Evolutionary conservation across 2,797 vertebrate species (phyloP), one percentile per base, ranked within the genome.

Genomic region (Cephalopachus bancanus): DNA sequence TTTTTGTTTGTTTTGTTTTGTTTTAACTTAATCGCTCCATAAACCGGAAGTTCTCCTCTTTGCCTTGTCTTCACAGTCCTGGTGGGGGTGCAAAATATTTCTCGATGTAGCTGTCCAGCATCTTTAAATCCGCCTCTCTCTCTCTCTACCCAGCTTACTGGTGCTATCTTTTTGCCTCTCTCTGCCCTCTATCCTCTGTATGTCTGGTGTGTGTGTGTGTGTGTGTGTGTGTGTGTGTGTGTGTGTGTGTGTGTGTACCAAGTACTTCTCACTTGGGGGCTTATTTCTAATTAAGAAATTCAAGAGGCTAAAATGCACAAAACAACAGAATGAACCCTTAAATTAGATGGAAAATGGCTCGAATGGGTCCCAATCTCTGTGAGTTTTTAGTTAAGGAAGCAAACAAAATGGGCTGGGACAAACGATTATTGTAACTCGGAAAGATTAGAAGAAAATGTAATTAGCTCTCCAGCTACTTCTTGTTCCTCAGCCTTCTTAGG

Each of bases 391-490:
- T 90, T 90, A 88, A 96, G 93, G 94, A 71, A 89, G 86, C 89
- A 60, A 93, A 91, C 78, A 95, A 93, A 97, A 97, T 91, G 88
- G 83, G 80, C 93, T 94, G 97, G 93, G 84, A 87, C 92, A 81
- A 92, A 93, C 71, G 69, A 71, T 93, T n/a, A 92, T 71, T 89
- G 28, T 57, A 95, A 95, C 75, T 92, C 79, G 19, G 93, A 62
- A 95, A 96, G 51, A 97, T 79, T 49, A 83, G 89, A 78, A 83
- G n/a, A 83, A 92, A 95, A 84, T 85, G 44, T 51, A 92, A 92
- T 96, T 84, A 88, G 79, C 71, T 92, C 72, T 83, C 89, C 44
- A 79, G 86, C 59, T 60, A 79, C 55, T 89, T 81, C 81, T 81
- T 64, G 26, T 72, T 80, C 72, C 33, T 83, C 30, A 16, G 89